phyloP scores from a whole-genome alignment of 1,140 invertebrate genomes.

The Drosophila equinoxialis region DNA sequence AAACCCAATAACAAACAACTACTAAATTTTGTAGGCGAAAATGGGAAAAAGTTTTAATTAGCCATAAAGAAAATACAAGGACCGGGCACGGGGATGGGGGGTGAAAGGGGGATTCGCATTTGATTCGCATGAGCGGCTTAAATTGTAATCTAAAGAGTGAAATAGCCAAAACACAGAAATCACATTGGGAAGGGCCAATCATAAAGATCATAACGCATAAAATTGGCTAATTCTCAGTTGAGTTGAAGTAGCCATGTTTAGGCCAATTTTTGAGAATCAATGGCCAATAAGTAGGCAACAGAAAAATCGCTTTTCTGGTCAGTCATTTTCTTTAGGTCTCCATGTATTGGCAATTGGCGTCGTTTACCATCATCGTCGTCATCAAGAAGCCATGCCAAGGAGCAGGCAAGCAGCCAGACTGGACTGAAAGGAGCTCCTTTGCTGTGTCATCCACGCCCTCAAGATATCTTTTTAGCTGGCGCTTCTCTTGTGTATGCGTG shows the following conservation, averaged over 20 bases:
- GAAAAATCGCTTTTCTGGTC: slow-evolving; percentile 65
- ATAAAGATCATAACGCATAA: slow-evolving; percentile 79
- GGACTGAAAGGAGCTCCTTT: slow-evolving; percentile 28
- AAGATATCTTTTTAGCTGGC: slow-evolving; percentile 53
- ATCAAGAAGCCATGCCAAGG: neutral
- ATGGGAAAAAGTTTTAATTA: slow-evolving; percentile 82
- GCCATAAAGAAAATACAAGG: slow-evolving; percentile 78
- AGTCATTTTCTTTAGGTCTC: slow-evolving; percentile 54
- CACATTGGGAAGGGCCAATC: slow-evolving; percentile 25
- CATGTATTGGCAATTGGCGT: slow-evolving; percentile 62
- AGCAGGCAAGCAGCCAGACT: slow-evolving; percentile 3
- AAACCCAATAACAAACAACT: slow-evolving; percentile 33
- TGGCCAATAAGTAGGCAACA: slow-evolving; percentile 79
- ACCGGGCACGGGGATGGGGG: slow-evolving; percentile 29
- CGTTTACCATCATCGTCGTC: slow-evolving; percentile 3
- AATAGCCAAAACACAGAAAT: slow-evolving; percentile 19
- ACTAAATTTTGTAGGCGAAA: slow-evolving; percentile 62
- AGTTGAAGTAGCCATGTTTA: neutral
- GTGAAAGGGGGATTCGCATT: slow-evolving; percentile 38
- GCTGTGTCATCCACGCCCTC: slow-evolving; percentile 73
- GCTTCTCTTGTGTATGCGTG: neutral
- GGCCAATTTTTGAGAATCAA: slow-evolving; percentile 70
- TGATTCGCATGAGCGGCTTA: slow-evolving; percentile 41
- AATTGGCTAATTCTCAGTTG: slow-evolving; percentile 71
- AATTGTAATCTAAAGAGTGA: slow-evolving; percentile 50